Base-by-base conservation (phyloP, 2,113 vertebrate genomes). In the Scophthalmus maximus region DNA sequence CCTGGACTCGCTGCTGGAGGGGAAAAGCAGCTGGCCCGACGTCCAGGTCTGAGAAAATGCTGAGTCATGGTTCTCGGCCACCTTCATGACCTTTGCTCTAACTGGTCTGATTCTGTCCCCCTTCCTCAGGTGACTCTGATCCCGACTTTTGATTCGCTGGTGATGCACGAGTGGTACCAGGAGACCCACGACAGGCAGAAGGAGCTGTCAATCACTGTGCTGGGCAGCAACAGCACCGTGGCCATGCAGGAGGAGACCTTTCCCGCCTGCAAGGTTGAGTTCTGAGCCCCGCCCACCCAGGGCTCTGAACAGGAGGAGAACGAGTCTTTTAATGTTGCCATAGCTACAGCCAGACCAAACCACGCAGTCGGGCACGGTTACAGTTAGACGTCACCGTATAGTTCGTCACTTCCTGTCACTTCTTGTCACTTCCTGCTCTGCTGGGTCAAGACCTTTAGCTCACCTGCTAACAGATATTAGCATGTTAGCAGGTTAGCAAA, bases 221-320 rank as follows among this genome's bases (percentile, higher is more conserved):
- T 98, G 87, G 97, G 96, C 72, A 97, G 95, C 82, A 96, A 95
- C 93, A 98, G 96, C 91, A 97, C 96, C 0, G 97, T 99, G 26
- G 96, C 95, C 85, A 99, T 98, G 96, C 96, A 98, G 91, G 96
- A 96, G 0, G 96, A 98, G 85, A 96, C 95, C 53, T 99, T 98
- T 81, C 96, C 96, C 0, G 97, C 97, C 61, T 99, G 97, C 92
- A 99, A 98, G 92, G 95, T 98, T 56, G 97, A 98, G 87, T 98
- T 98, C 91, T 98, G 91, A 94, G n/a, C 9, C 29, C 50, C 26
- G 5, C 49, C 70, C 66, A 44, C 23, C 14, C 23, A 5, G n/a
- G 42, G 40, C 55, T 55, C 30, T 8, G 0, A 30, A 5, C 49
- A 9, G 4, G 26, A 38, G 62, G 11, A 51, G 14, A 0, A 47